Percentiles rank a stretch among this genome's conserved stretches.
Evolutionary conservation across 2,797 vertebrate genomes (phyloP).

Genomic region (Euphonia xanthogaster): DNA sequence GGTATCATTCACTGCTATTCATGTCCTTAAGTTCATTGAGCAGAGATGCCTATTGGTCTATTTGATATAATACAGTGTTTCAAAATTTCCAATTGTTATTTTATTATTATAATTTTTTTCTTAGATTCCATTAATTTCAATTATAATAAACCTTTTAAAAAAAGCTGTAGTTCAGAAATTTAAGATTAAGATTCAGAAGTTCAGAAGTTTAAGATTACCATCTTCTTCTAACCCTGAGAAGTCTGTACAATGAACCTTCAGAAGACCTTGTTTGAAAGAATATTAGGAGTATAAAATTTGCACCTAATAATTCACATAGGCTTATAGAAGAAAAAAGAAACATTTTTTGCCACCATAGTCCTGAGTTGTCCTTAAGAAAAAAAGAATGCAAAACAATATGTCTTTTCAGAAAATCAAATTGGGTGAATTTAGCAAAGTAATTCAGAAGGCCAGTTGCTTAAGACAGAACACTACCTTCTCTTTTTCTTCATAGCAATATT

Average conservation of each 20-base stretch:
- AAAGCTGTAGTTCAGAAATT: neutral
- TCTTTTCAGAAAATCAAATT: neutral
- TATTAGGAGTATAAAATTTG: neutral
- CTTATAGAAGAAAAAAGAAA: neutral
- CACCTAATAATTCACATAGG: fast-evolving
- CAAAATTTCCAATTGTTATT: neutral
- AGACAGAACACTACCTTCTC: neutral
- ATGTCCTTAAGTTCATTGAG: neutral
- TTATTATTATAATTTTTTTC: neutral
- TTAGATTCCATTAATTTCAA: neutral
- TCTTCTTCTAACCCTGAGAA: neutral
- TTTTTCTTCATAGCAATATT: neutral
- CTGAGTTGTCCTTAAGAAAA: neutral
- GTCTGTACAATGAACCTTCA: neutral
- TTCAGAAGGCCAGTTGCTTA: neutral
- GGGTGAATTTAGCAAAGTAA: neutral
- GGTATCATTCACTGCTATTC: neutral
- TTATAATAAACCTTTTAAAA: neutral
- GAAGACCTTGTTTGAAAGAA: neutral
- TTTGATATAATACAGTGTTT: neutral
- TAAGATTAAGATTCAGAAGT: too few species aligned
- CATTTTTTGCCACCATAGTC: neutral
- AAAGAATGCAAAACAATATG: neutral
- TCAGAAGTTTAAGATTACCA: neutral
- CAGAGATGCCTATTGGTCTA: neutral